These are phyloP conservation scores for Dysidea cf. avara DNA, from an alignment of 37 sponge, comb jelly and placozoan genomes.

Conservation along the genomic window DNA sequence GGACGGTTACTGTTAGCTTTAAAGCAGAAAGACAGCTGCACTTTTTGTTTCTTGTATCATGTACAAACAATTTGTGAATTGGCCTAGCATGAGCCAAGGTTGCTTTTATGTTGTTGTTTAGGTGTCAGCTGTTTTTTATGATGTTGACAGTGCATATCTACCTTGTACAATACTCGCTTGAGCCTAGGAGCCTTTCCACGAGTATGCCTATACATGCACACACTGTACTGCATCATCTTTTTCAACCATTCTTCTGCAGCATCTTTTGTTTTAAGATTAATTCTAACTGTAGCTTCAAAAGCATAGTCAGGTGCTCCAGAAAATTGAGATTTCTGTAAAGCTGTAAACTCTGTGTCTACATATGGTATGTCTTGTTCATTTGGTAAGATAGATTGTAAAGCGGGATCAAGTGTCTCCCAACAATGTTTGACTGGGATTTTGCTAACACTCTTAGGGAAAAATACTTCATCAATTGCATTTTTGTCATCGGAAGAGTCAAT, in stretches of 20 bases:
- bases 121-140: no score
- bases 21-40: background rate
- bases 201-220: conserved; percentile 17
- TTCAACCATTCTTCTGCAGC: conserved; percentile 2
- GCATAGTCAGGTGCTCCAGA: conserved; percentile 20
- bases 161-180: conserved; percentile 22
- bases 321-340: background rate
- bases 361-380: background rate
- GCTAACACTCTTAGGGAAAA: no score
- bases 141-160: conserved; percentile 17
- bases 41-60: no score
- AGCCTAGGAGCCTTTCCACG: background rate
- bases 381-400: conserved; percentile 10
- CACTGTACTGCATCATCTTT: conserved; percentile 3
- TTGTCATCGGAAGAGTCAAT: no score
- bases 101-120: no score
- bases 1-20: background rate
- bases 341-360: background rate
- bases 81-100: no score
- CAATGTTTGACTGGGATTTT: no score
- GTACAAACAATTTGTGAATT: no score
- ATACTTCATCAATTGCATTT: no score
- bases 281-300: conserved; percentile 2
- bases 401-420: background rate
- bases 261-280: conserved; percentile 8